A percentile compares a stretch with the other conserved stretches of the same genome.
phyloP scores from a whole-genome alignment of 1,140 invertebrate species.

The Pectinophora gossypiella region DNA sequence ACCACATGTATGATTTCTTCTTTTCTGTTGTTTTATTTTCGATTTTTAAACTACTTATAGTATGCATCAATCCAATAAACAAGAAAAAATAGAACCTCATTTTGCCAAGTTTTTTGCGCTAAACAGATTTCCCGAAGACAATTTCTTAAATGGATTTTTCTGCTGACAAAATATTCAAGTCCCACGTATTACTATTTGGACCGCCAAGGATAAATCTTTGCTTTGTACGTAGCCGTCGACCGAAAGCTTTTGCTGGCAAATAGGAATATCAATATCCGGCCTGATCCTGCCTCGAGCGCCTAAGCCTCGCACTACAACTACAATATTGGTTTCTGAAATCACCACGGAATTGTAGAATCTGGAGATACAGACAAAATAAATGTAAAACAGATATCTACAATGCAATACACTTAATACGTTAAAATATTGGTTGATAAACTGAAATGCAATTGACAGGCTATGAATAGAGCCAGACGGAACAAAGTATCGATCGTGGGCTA shows the following conservation, averaged over 20 bases:
- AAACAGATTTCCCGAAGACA: no score
- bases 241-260: neutral
- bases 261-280: slow-evolving; percentile 2
- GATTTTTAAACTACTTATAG: no score
- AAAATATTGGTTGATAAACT: no score
- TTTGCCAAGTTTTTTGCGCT: no score
- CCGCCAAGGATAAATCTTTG: neutral
- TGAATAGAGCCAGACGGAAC: neutral
- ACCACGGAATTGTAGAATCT: neutral
- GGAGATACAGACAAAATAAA: no score
- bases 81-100: no score
- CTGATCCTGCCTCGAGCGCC: neutral
- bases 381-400: no score
- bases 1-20: no score
- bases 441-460: no score
- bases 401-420: no score
- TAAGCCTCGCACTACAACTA: neutral
- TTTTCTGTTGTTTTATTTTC: no score
- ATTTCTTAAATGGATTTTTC: neutral
- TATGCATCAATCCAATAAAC: no score
- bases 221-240: neutral
- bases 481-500: neutral
- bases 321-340: neutral
- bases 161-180: neutral
- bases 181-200: neutral